These are phyloP conservation scores for Iphiclides podalirius DNA, from an alignment of 2,888 invertebrate species.

Conservation along the genomic window DNA sequence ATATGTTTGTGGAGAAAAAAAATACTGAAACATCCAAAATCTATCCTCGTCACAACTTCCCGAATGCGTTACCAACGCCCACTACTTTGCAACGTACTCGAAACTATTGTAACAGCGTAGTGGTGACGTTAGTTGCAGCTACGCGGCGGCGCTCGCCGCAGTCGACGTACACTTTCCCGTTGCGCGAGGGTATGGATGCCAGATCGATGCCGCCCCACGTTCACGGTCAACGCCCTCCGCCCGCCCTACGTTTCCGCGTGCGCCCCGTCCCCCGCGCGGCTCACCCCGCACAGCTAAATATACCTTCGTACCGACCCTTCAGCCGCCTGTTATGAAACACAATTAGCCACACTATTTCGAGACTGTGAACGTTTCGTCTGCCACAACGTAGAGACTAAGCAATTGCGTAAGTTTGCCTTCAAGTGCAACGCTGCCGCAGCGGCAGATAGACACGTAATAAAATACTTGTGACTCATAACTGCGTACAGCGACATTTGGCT, in stretches of 20 bases:
- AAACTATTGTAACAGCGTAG: too few relatives aligned
- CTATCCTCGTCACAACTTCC: too few relatives aligned
- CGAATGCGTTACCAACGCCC: too few relatives aligned
- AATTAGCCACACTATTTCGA: conserved; percentile 73
- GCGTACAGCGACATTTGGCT: not conserved
- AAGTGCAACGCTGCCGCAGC: not conserved
- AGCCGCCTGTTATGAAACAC: conserved; percentile 67
- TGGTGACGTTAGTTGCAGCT: conserved; percentile 16
- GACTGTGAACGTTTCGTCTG: conserved; percentile 36
- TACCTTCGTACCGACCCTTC: conserved; percentile 65
- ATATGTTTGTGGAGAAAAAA: too few relatives aligned
- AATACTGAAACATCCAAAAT: too few relatives aligned
- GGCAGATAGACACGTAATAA: not conserved
- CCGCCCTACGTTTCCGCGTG: conserved; percentile 79
- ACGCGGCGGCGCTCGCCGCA: conserved; percentile 22
- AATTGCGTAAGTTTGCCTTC: not conserved
- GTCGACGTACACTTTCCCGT: conserved; percentile 59
- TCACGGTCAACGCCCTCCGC: conserved; percentile 80
- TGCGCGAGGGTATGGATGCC: conserved; percentile 77
- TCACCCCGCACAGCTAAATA: conserved; percentile 57
- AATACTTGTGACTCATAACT: not conserved
- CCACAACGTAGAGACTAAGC: too few relatives aligned
- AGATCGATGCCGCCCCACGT: conserved; percentile 77
- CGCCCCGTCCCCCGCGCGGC: conserved; percentile 40
- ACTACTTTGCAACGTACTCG: too few relatives aligned